Percentiles rank a stretch among this genome's conserved stretches.
These are phyloP conservation scores for Plutomurus gul DNA, from an alignment of 1,140 invertebrate genomes.

Conservation along the genomic window DNA sequence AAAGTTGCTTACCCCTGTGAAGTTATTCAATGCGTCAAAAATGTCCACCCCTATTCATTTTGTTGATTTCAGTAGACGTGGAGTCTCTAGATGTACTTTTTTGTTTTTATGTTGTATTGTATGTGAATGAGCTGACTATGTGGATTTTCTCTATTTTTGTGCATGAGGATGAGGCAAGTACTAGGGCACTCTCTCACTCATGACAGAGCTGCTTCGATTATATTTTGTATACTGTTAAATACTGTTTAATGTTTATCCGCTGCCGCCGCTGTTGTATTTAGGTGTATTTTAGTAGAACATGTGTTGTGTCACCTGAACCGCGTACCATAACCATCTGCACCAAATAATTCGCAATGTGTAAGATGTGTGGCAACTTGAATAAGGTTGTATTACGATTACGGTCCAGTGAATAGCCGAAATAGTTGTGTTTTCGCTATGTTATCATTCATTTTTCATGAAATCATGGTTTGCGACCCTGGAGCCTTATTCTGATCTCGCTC, in stretches of 20 bases:
- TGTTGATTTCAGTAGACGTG: background rate
- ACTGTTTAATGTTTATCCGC: too few species aligned
- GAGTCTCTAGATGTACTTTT: background rate
- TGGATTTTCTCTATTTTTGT: conserved; percentile 23
- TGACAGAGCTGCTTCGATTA: background rate
- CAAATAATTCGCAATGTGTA: too few species aligned
- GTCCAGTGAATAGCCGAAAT: too few species aligned
- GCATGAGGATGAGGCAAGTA: conserved; percentile 25
- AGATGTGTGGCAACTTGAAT: background rate
- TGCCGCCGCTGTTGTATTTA: too few species aligned
- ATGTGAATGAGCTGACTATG: conserved; percentile 8
- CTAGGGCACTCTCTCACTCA: conserved; percentile 1
- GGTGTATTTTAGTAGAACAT: too few species aligned
- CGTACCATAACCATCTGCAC: too few species aligned
- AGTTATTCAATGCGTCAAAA: background rate
- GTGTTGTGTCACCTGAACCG: too few species aligned
- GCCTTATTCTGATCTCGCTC: too few species aligned
- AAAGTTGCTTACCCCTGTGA: conserved; percentile 1
- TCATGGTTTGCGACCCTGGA: too few species aligned
- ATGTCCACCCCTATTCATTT: background rate
- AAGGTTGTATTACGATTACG: background rate
- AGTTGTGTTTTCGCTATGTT: too few species aligned
- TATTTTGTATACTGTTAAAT: background rate
- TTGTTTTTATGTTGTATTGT: background rate
- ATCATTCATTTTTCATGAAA: too few species aligned